Evolutionary conservation across 1,140 invertebrate species (phyloP).

Genomic region (Batillaria attramentaria): DNA sequence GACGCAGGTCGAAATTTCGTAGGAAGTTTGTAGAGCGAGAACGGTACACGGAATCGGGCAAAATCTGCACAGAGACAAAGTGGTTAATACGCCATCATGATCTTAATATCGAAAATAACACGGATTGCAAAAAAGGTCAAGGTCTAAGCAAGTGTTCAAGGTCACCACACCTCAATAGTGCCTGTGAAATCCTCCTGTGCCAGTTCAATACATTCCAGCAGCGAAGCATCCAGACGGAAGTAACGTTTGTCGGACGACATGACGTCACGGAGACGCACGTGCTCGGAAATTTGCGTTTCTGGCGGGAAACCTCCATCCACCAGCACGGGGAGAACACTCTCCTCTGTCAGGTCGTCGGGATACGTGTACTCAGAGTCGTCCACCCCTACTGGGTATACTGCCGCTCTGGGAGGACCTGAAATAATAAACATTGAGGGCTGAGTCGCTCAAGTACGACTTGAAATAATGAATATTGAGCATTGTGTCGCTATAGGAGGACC

Average conservation of each 20-base stretch:
- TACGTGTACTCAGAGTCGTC: slow-evolving; percentile 33
- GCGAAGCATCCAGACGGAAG: slow-evolving; percentile 40
- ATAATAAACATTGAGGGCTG: too few relatives aligned
- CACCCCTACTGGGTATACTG: slow-evolving; percentile 17
- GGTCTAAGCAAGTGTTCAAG: not conserved
- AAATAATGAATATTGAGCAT: slow-evolving; percentile 1
- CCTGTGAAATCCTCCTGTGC: slow-evolving; percentile 26
- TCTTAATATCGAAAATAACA: too few relatives aligned
- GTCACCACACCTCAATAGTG: not conserved
- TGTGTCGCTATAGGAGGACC: slow-evolving; percentile 10
- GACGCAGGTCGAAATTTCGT: slow-evolving; percentile 36
- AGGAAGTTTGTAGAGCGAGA: slow-evolving; percentile 32
- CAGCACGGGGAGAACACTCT: slow-evolving; percentile 26
- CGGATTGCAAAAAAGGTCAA: not conserved
- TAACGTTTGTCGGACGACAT: slow-evolving; percentile 32
- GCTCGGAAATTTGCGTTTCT: slow-evolving; percentile 32
- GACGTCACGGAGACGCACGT: slow-evolving; percentile 40
- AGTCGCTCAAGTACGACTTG: too few relatives aligned
- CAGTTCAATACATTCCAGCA: slow-evolving; percentile 44
- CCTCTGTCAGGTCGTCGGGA: slow-evolving; percentile 15
- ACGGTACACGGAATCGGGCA: slow-evolving; percentile 12
- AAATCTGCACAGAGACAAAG: not conserved
- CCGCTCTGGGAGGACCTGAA: not conserved
- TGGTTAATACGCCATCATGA: not conserved
- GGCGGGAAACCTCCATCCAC: slow-evolving; percentile 38